Evolutionary conservation across 2,797 vertebrate genomes (phyloP), one percentile per base, ranked within the genome.

Genomic region (Aphelocoma californica): DNA sequence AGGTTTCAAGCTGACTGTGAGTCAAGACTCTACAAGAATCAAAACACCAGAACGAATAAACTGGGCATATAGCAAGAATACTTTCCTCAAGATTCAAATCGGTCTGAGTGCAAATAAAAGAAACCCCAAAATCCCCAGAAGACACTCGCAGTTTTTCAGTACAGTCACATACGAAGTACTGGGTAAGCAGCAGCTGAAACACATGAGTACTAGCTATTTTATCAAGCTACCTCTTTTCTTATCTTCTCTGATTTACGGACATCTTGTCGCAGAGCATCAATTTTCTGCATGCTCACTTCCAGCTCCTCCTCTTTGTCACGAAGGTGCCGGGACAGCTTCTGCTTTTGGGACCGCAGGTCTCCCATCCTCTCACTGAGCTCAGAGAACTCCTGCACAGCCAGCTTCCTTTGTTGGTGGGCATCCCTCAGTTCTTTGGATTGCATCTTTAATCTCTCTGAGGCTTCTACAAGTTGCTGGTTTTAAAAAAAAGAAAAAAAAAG

Each of bases 371-470:
- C 99, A 1, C 98, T 99, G 81, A 99, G 97, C 72, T 99, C 99
- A 0, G 99, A 99, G 95, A 98, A 98, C 97, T 99, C 99, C 96
- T 99, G 98, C 97, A 99, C 98, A 31, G 99, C 99, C 92, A 99
- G 86, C 95, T 99, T 99, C 50, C 99, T 98, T 95, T 99, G 99
- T 17, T 99, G 98, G 88, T 99, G 99, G 2, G 99, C 99, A 71
- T 99, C 99, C 94, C 98, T 99, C 96, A 99, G 90, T 96, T 99
- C 99, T 97, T 99, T 99, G 23, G 98, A 98, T 95, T 99, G 99
- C 31, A 96, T 96, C 85, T 99, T 98, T 86, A 99, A 88, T 19
- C 99, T 98, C 94, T 99, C 99, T 60, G 99, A 98, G n/a, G 99
- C 97, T 90, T 99, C 99, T 4, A 98, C 92, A 82, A 99, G 94